Percentiles rank a stretch among this genome's conserved stretches.
Conservation (phyloP, 2,888 invertebrate species). For the Stenchaetothrips biformis region DNA sequence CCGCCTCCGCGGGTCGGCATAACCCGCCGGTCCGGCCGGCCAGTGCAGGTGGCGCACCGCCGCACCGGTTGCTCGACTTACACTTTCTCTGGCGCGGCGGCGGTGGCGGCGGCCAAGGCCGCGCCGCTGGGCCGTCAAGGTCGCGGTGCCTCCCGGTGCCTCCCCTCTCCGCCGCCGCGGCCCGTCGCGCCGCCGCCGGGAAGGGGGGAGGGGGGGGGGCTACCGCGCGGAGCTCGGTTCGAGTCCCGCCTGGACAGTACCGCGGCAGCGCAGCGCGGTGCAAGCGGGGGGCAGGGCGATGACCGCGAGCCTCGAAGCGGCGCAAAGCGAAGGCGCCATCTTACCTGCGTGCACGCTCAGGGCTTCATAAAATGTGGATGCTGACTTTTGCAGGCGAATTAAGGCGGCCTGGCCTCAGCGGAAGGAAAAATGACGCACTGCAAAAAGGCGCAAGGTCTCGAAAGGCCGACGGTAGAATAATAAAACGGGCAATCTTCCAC, state of each 20-base stretch:
- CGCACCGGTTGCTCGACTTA: slow-evolving; percentile 5
- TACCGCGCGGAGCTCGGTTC: not conserved
- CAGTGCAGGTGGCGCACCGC: not conserved
- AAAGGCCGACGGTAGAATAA: too few species aligned
- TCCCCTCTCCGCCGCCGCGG: not conserved
- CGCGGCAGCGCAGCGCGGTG: not conserved
- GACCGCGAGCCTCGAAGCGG: not conserved
- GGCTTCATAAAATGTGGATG: too few species aligned
- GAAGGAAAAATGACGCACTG: too few species aligned
- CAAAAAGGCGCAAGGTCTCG: too few species aligned
- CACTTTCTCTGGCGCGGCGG: not conserved
- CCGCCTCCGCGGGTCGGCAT: not conserved
- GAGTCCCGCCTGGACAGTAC: not conserved
- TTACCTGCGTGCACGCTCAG: too few species aligned
- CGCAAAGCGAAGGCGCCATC: not conserved
- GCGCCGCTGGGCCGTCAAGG: not conserved
- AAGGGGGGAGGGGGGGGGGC: not conserved
- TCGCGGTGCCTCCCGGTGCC: not conserved
- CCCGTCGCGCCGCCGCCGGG: not conserved
- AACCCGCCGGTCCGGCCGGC: not conserved
- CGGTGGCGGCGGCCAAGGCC: slow-evolving; percentile 5
- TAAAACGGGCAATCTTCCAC: too few species aligned
- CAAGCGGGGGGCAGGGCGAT: not conserved
- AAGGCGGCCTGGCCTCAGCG: too few species aligned
- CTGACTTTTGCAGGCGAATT: too few species aligned